Evolutionary conservation across 2,888 invertebrate genomes (phyloP).

Genomic region (Tipula lateralis): DNA sequence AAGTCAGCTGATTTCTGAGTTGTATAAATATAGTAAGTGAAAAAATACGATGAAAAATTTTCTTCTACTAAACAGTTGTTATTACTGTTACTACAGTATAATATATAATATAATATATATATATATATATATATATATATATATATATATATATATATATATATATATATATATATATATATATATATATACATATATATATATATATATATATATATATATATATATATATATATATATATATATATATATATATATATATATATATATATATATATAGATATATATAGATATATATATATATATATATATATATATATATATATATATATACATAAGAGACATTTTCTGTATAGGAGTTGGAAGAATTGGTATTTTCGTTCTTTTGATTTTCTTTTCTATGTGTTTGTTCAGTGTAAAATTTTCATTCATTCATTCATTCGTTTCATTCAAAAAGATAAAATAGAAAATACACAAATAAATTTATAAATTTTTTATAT

Average conservation of each 20-base stretch:
- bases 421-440: background rate
- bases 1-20: slow-evolving; percentile 19
- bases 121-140: too few species aligned
- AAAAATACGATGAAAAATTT: slow-evolving; percentile 4
- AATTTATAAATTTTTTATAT: background rate
- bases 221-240: too few species aligned
- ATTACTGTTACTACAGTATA: background rate
- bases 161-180: too few species aligned
- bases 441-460: background rate
- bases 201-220: too few species aligned
- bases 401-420: background rate
- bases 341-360: background rate
- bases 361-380: background rate
- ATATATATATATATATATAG: too few species aligned
- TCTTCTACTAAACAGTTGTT: background rate
- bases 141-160: too few species aligned
- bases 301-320: too few species aligned
- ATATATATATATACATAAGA: too few species aligned
- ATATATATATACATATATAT: too few species aligned
- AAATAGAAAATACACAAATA: background rate
- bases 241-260: too few species aligned
- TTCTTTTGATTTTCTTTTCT: background rate
- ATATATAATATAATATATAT: too few species aligned
- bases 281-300: too few species aligned
- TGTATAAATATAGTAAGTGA: slow-evolving; percentile 5